phyloP scores from a whole-genome alignment of 2,888 invertebrate genomes.

The Venustoraphidia nigricollis region DNA sequence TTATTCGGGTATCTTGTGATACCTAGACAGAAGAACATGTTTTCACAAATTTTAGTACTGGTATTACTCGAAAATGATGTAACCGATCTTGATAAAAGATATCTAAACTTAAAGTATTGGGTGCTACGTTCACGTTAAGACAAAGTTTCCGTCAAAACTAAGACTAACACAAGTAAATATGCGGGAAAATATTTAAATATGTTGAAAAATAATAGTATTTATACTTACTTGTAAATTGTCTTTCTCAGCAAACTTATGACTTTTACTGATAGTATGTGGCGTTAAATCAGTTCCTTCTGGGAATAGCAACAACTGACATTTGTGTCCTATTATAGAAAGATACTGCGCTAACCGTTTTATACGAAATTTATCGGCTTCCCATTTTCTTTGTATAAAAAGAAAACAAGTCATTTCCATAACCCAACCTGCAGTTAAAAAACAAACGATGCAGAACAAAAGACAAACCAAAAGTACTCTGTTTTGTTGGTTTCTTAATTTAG shows the following conservation, averaged over 20 bases:
- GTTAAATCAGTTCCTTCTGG: conserved; percentile 84
- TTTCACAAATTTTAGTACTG: too few relatives aligned
- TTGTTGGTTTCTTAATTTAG: too few relatives aligned
- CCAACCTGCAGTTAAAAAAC: conserved; percentile 40
- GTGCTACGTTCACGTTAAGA: too few relatives aligned
- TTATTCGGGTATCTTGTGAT: too few relatives aligned
- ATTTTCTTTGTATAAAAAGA: conserved; percentile 68
- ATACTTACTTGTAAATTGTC: conserved; percentile 45
- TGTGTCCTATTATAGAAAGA: conserved; percentile 46
- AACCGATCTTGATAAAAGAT: too few relatives aligned
- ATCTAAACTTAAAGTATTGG: too few relatives aligned
- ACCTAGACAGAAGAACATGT: too few relatives aligned
- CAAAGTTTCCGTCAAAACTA: too few relatives aligned
- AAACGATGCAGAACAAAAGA: neutral
- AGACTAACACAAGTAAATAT: too few relatives aligned
- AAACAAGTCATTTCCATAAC: conserved; percentile 80
- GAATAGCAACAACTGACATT: conserved; percentile 61
- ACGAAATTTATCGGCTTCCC: conserved; percentile 57
- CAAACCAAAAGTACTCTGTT: too few relatives aligned
- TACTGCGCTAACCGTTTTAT: conserved; percentile 57
- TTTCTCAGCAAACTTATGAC: conserved; percentile 53
- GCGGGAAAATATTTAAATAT: too few relatives aligned
- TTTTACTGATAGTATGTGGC: conserved; percentile 45
- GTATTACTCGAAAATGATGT: too few relatives aligned
- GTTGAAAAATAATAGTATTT: neutral